These are phyloP conservation scores for Desmodus rotundus DNA, from an alignment of 2,113 vertebrate genomes.

Conservation along the genomic window DNA sequence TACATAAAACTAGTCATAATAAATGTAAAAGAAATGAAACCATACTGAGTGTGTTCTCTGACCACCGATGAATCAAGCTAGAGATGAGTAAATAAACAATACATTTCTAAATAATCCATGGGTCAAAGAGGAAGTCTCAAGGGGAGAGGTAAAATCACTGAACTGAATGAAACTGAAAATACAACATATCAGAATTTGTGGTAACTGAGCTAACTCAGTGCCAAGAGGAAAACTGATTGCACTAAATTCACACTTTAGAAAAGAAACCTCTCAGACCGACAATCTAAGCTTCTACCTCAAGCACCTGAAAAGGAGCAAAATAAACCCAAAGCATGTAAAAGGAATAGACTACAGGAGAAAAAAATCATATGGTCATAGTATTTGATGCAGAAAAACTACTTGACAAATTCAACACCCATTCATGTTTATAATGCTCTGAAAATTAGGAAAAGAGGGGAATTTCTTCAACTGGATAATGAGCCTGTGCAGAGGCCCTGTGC, in stretches of 20 bases:
- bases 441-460: neutral
- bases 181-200: neutral
- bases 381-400: neutral
- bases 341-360: neutral
- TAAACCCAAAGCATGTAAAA: neutral
- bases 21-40: conserved; percentile 5
- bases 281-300: neutral
- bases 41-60: neutral
- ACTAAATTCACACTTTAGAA: neutral
- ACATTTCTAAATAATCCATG: neutral
- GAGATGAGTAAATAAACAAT: neutral
- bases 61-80: neutral
- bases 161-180: neutral
- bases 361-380: neutral
- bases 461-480: neutral
- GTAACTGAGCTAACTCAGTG: neutral
- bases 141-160: neutral
- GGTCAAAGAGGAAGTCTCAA: neutral
- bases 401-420: neutral
- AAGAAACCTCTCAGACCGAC: neutral
- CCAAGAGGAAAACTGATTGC: neutral
- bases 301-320: neutral
- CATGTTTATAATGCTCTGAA: neutral
- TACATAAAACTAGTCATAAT: neutral
- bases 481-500: neutral